Evolutionary conservation across 2,888 invertebrate species (phyloP), one percentile per base, ranked within the genome.

Genomic region (Asteroscopus sphinx): DNA sequence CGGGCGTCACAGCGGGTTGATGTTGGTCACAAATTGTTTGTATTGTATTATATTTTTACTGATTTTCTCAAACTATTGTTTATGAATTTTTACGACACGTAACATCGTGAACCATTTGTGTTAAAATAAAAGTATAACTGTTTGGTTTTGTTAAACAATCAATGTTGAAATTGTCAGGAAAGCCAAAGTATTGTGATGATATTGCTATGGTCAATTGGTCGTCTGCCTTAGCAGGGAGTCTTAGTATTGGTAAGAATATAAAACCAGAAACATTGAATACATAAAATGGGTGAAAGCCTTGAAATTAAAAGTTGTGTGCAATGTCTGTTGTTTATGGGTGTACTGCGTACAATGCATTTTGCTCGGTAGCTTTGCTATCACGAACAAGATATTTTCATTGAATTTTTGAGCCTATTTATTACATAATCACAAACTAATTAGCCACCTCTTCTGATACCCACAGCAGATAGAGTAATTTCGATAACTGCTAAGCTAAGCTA

Each of bases 1-100:
- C 83, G 85, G 87, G 90, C 71, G 80, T 84, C 77, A 65, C 80
- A 77, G 73, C 75, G 82, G 89, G 88, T 45, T 59, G 48, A 54
- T 72, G 60, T 64, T 60, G 35, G 62, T 52, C 55, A 61, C 72
- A 77, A 59, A 67, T 66, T 69, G 66, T 68, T 67, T 42, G 64
- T 26, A 68, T 68, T 69, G 65, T 68, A 16, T 53, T n/a, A 15
- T 21, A 36, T 66, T 75, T 46, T 68, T 66, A 58, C 59, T 52
- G 41, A 53, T 48, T 58, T 68, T 57, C 60, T 61, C 45, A 51
- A 17, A 8, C 51, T 48, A 56, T 73, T 68, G 69, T 75, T 36
- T 13, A n/a, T 15, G 7, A 12, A 21, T 51, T 58, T 70, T 73
- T 69, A 68, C 41, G 60, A 71, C 54, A 52, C 35, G 32, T 39